Evolutionary conservation across 2,113 vertebrate species (phyloP).

Genomic region (Orientallactaga bullata): DNA sequence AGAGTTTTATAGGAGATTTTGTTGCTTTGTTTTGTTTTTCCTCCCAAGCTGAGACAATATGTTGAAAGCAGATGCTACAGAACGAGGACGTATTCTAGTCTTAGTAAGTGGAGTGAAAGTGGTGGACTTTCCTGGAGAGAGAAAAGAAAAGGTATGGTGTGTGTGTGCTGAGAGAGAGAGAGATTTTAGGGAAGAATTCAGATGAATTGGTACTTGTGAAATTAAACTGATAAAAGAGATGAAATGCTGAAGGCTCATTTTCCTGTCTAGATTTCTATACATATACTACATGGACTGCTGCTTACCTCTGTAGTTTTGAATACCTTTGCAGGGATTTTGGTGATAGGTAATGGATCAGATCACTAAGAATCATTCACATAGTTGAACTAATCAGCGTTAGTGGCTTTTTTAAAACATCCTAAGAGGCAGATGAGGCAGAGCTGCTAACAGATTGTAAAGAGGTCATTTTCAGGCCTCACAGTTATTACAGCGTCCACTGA

Average conservation of each 20-base stretch:
- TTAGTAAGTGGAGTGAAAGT: slow-evolving; percentile 5
- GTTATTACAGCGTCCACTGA: background rate
- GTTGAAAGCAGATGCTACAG: slow-evolving; percentile 43
- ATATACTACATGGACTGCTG: background rate
- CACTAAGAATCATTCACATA: slow-evolving; percentile 17
- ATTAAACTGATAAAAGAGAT: background rate
- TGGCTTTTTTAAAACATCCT: slow-evolving; percentile 4
- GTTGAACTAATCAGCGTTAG: slow-evolving; percentile 20
- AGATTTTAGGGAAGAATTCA: slow-evolving; percentile 33
- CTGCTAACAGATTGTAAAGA: background rate
- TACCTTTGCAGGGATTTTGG: slow-evolving; percentile 36
- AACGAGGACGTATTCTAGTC: slow-evolving; percentile 19
- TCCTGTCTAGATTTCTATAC: background rate
- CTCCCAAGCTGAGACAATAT: slow-evolving; percentile 24
- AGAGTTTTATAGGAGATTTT: slow-evolving; percentile 31
- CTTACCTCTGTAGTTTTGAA: slow-evolving; percentile 20
- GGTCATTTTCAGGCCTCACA: background rate
- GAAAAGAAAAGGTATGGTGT: background rate
- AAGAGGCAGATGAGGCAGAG: background rate
- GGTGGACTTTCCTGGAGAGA: slow-evolving; percentile 11
- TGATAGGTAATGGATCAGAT: slow-evolving; percentile 37
- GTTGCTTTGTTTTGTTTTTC: slow-evolving; percentile 48
- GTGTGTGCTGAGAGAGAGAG: background rate
- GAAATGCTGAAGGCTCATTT: background rate
- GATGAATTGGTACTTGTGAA: background rate